Base-by-base conservation (phyloP, 2,797 vertebrate species). In the Mastacembelus armatus region DNA sequence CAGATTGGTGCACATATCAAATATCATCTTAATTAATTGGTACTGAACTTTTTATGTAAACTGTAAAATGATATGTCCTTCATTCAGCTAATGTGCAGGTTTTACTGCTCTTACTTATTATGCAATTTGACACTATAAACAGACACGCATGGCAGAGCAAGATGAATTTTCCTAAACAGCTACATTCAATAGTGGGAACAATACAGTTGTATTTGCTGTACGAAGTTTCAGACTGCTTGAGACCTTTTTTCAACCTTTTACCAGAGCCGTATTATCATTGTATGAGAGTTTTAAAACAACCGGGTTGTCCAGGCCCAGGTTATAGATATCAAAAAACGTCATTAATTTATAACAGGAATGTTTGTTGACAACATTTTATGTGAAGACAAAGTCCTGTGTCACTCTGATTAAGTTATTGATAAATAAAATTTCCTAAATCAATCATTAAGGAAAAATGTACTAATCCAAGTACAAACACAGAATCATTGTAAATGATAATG, bases 71-170 rank as follows among this genome's bases (percentile, higher is more conserved):
- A 71, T 30, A 12, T 2, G 33, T 43, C 59, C 72, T 67, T 62
- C 22, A 43, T 38, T 38, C 6, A 5, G 19, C 60, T 19, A 35
- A 29, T 27, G 35, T 81, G 67, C 70, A 45, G 81, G 83, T 54
- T 21, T 14, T 19, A 16, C 19, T 36, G 33, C 38, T 74, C 21
- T 67, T 27, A 68, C 59, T 51, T 24, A 64, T 62, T 71, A 70
- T 39, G 63, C 8, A 67, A 66, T 43, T 1, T 29, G 15, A 77
- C 73, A 77, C 74, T 44, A 51, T 73, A 67, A 86, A 81, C 79
- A 81, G 5, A 16, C 2, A 1, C n/a, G 26, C 16, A 38, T 33
- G 32, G 30, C 21, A 39, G 48, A 32, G 19, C 14, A 54, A 56
- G 45, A n/a, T 18, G 11, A 19, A 22, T n/a, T 80, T 73, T 56